Evolutionary conservation across 2,797 vertebrate species (phyloP).

Genomic region (Octomys mimax): DNA sequence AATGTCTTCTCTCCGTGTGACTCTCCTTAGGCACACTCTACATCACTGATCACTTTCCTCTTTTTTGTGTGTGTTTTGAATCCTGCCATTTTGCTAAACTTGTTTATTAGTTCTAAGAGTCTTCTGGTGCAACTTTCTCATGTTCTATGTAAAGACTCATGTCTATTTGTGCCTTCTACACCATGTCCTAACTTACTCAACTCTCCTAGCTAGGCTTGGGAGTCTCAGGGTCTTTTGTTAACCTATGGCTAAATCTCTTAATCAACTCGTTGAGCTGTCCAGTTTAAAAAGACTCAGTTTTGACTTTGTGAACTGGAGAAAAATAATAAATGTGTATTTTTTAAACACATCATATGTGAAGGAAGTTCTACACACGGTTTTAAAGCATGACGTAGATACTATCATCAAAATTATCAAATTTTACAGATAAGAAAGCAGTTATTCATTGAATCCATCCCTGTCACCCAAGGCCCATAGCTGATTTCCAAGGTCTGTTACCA

Average conservation of each 20-base stretch:
- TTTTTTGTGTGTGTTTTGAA: neutral
- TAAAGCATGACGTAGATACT: neutral
- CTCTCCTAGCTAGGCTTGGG: neutral
- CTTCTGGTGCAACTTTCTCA: neutral
- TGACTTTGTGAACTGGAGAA: neutral
- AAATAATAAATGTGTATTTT: neutral
- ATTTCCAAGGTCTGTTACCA: neutral
- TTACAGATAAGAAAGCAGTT: conserved; percentile 2
- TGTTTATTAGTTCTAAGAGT: neutral
- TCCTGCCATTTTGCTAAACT: neutral
- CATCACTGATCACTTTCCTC: too few relatives aligned
- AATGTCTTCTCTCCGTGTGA: neutral
- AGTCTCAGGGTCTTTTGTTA: neutral
- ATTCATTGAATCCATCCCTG: neutral
- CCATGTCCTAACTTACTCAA: neutral
- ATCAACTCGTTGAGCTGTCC: neutral
- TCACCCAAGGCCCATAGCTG: neutral
- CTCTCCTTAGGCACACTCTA: too few relatives aligned
- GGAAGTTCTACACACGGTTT: neutral
- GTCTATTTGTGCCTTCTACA: neutral
- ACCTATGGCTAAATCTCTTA: neutral
- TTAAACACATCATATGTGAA: neutral
- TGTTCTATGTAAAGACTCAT: neutral
- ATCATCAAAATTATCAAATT: neutral
- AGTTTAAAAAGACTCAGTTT: conserved; percentile 17